Percentiles rank a stretch among this genome's conserved stretches.
phyloP scores from a whole-genome alignment of 1,140 invertebrate genomes.

The Aphelenchoides fujianensis region DNA sequence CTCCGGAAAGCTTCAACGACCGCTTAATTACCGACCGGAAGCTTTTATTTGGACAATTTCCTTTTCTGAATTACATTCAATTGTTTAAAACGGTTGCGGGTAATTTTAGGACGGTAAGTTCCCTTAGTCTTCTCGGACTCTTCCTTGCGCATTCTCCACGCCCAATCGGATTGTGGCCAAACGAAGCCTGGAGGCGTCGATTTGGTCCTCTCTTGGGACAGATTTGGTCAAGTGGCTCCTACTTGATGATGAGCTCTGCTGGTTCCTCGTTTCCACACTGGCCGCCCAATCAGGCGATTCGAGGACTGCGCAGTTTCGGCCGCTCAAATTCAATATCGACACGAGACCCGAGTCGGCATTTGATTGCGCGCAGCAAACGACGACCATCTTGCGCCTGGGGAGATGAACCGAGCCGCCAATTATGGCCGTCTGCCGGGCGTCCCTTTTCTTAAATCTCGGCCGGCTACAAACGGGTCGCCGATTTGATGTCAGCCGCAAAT shows the following conservation, averaged over 20 bases:
- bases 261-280: not conserved
- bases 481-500: not conserved
- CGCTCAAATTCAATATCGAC: conserved; percentile 1
- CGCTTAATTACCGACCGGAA: too few relatives aligned
- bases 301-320: not conserved
- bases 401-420: not conserved
- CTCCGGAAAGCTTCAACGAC: too few relatives aligned
- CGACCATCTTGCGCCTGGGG: not conserved
- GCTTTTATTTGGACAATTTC: too few relatives aligned
- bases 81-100: too few relatives aligned
- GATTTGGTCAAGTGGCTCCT: conserved; percentile 13
- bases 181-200: conserved; percentile 5
- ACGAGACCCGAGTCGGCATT: not conserved
- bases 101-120: too few relatives aligned
- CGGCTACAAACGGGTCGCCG: not conserved
- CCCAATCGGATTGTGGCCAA: not conserved
- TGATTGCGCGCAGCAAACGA: not conserved
- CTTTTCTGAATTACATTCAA: too few relatives aligned
- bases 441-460: not conserved
- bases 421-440: too few relatives aligned
- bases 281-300: not conserved
- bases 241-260: not conserved
- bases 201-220: conserved; percentile 21
- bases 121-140: not conserved
- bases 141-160: not conserved